Percentiles rank a stretch among this genome's conserved stretches.
phyloP scores from a whole-genome alignment of 2,113 vertebrate species.

The Hypomesus transpacificus region DNA sequence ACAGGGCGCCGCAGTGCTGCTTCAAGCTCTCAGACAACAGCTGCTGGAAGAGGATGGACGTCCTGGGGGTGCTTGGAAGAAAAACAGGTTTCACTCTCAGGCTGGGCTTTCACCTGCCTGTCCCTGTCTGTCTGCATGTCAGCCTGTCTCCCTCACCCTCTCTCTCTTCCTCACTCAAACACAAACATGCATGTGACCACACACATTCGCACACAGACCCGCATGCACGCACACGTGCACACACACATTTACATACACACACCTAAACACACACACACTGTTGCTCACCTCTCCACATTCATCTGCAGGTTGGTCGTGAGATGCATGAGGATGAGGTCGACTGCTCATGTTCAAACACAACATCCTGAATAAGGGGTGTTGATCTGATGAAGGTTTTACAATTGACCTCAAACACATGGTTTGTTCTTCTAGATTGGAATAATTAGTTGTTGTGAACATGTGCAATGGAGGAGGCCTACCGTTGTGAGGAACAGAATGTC shows the following conservation, averaged over 20 bases:
- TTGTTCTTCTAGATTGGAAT: conserved; percentile 24
- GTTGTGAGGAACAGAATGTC: neutral
- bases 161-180: conserved; percentile 34
- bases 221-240: neutral
- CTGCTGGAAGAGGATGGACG: conserved; percentile 63
- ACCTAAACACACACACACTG: neutral
- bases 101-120: conserved; percentile 55
- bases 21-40: conserved; percentile 69
- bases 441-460: conserved; percentile 7
- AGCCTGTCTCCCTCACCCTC: conserved; percentile 40
- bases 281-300: neutral
- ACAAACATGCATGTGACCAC: conserved; percentile 27
- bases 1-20: conserved; percentile 66
- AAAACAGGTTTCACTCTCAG: conserved; percentile 25
- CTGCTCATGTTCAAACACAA: conserved; percentile 33
- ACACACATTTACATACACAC: neutral
- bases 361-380: conserved; percentile 29
- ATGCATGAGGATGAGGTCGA: conserved; percentile 31
- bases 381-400: conserved; percentile 20
- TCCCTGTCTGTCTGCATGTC: conserved; percentile 14
- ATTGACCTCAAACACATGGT: conserved; percentile 20
- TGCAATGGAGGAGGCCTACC: neutral
- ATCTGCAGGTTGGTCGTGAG: conserved; percentile 10
- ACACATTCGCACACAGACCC: conserved; percentile 22
- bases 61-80: conserved; percentile 62